Percentiles rank a stretch among this genome's conserved stretches.
These are phyloP conservation scores for Vipera ursinii DNA, from an alignment of 2,797 vertebrate species.

Conservation along the genomic window DNA sequence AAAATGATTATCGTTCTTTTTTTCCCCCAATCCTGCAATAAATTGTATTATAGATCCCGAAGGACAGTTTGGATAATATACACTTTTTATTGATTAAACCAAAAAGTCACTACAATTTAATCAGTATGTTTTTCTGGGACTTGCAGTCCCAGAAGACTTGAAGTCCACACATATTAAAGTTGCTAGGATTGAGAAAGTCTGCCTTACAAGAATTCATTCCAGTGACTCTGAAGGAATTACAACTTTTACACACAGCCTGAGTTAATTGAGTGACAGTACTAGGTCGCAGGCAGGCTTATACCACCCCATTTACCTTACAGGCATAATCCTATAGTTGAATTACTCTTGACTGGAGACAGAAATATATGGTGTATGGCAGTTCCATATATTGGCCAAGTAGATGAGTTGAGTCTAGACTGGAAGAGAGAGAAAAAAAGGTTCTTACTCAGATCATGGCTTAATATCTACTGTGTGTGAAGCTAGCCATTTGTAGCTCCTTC, in stretches of 20 bases:
- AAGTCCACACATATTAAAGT: not conserved
- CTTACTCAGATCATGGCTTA: not conserved
- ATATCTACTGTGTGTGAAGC: not conserved
- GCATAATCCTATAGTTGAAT: not conserved
- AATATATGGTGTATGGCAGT: not conserved
- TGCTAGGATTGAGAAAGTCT: not conserved
- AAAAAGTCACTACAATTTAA: not conserved
- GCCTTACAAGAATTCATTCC: not conserved
- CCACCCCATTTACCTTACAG: not conserved
- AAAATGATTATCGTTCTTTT: not conserved
- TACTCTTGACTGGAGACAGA: not conserved
- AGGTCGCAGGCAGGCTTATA: not conserved
- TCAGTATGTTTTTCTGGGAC: not conserved
- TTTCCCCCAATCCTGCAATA: not conserved
- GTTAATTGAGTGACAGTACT: not conserved
- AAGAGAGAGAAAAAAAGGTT: not conserved
- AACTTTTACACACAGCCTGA: not conserved
- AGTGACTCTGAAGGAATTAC: not conserved
- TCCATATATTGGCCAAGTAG: not conserved
- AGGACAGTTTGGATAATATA: not conserved
- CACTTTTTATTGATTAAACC: too few relatives aligned
- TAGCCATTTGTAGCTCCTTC: not conserved
- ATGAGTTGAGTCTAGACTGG: not conserved
- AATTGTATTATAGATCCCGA: not conserved
- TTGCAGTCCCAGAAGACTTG: not conserved